These are phyloP conservation scores for Plagiodera versicolora DNA, from an alignment of 2,888 invertebrate genomes.

Conservation along the genomic window DNA sequence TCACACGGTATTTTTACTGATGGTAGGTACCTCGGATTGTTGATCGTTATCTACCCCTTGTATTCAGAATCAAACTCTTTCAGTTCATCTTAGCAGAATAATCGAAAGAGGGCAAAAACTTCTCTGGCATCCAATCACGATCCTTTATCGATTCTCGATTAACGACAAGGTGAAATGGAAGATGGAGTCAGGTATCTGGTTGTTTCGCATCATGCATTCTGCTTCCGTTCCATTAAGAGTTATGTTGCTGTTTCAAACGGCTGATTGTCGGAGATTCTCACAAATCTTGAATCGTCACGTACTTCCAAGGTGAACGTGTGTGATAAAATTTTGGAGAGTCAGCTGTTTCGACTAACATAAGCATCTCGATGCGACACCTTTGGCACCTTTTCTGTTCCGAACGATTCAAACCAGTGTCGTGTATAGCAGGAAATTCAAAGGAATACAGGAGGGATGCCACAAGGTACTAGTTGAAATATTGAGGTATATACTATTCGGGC, in stretches of 20 bases:
- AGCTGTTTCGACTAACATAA: slow-evolving; percentile 16
- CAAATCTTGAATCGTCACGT: slow-evolving; percentile 20
- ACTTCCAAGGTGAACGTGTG: slow-evolving; percentile 20
- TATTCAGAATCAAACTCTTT: slow-evolving; percentile 35
- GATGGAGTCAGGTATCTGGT: neutral
- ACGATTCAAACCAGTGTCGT: neutral
- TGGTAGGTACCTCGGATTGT: slow-evolving; percentile 42
- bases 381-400: slow-evolving; percentile 30
- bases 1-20: neutral
- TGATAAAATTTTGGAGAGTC: slow-evolving; percentile 20
- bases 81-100: slow-evolving; percentile 16
- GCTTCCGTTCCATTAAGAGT: neutral
- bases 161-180: slow-evolving; percentile 8
- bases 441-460: neutral
- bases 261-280: slow-evolving; percentile 2
- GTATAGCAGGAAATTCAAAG: neutral
- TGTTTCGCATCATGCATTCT: too few species aligned
- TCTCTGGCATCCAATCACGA: slow-evolving; percentile 8
- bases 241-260: neutral
- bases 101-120: slow-evolving; percentile 12
- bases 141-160: slow-evolving; percentile 24
- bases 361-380: slow-evolving; percentile 12
- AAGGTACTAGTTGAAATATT: too few species aligned
- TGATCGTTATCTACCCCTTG: slow-evolving; percentile 46
- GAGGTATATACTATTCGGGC: too few species aligned